Evolutionary conservation across 2,797 vertebrate genomes (phyloP), one percentile per base, ranked within the genome.

Genomic region (Distichodus sexfasciatus): DNA sequence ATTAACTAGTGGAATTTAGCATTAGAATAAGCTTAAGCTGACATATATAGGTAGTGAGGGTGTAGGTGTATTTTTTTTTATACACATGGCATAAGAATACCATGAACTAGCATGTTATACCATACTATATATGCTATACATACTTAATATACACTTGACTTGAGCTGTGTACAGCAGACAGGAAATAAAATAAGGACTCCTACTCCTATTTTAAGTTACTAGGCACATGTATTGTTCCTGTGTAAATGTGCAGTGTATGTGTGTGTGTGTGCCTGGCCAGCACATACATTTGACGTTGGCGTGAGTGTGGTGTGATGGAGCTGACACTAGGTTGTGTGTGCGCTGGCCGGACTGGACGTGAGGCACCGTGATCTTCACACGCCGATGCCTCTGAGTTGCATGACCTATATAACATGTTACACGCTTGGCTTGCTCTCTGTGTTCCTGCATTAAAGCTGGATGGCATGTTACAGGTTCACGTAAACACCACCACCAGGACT

Each of bases 341-440:
- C 71, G 74, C 70, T 62, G 75, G 66, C 80, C 75, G 74, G 66
- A 54, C 40, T 76, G 61, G 69, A 74, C 46, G 72, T 72, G 79
- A 84, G 84, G 83, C 74, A 74, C 84, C 77, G 79, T 89, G 87
- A 89, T 90, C 86, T 90, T 89, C 86, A 91, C 86, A 88, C 90
- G 89, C 86, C 86, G 79, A 87, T 92, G 90, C 85, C 71, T 88
- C 78, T 72, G 66, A 87, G 87, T 90, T 89, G 84, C 89, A 89
- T 91, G 89, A 91, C 90, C 89, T 90, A 91, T 89, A 89, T 90
- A 90, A 83, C 88, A 87, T 71, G 85, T 90, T 89, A 90, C 84
- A 89, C 75, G 83, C 84, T 86, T 81, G 43, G 80, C 87, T 90
- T 87, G 86, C 84, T 86, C 81, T 76, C 82, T 81, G 71, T 85